Evolutionary conservation across 1,140 invertebrate genomes (phyloP).

Genomic region (Helicoverpa armigera): DNA sequence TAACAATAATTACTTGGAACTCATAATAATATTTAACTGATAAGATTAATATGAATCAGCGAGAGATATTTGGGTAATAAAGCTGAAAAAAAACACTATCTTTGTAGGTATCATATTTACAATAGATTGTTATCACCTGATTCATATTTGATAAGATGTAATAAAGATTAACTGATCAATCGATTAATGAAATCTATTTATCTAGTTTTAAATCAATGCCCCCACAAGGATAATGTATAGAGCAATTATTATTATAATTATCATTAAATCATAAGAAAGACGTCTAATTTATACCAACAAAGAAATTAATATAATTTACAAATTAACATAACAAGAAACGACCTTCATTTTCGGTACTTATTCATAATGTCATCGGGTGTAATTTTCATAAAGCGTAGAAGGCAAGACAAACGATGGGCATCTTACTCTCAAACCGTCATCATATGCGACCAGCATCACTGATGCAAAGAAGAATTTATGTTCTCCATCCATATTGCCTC

Average conservation of each 20-base stretch:
- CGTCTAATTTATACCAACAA: too few species aligned
- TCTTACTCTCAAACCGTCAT: slow-evolving; percentile 34
- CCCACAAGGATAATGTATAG: too few species aligned
- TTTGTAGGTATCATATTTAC: neutral
- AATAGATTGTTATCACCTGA: neutral
- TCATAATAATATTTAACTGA: too few species aligned
- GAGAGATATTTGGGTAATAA: too few species aligned
- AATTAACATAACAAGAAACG: neutral
- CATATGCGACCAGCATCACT: slow-evolving; percentile 31
- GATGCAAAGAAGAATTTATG: slow-evolving; percentile 57
- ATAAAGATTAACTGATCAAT: neutral
- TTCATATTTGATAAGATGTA: neutral
- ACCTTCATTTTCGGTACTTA: neutral
- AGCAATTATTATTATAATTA: too few species aligned
- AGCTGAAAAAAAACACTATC: too few species aligned
- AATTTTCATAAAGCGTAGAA: slow-evolving; percentile 29
- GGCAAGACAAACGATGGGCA: slow-evolving; percentile 40
- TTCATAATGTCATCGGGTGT: neutral
- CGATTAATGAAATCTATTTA: too few species aligned
- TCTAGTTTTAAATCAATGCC: too few species aligned
- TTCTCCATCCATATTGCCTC: slow-evolving; percentile 49
- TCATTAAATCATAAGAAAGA: too few species aligned
- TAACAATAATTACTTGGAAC: too few species aligned
- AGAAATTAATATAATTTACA: too few species aligned
- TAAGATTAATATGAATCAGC: too few species aligned